Base-by-base conservation (phyloP, 2,797 vertebrate genomes). In the Rhinatrema bivittatum region DNA sequence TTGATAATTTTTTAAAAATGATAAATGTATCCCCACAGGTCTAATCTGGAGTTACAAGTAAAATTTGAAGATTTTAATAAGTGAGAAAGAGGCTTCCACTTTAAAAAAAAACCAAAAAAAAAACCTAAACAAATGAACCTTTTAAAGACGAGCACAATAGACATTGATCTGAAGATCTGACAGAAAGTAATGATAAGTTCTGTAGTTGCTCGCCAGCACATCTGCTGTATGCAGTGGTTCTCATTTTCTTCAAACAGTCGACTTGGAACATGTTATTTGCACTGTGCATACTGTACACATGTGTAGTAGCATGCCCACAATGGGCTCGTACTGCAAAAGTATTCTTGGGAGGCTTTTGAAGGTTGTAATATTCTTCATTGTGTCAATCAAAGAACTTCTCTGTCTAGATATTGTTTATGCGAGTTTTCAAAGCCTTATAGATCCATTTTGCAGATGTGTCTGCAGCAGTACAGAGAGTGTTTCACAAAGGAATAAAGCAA, bases 111-210 rank as follows among this genome's bases (percentile, higher is more conserved):
- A n/a, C n/a, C n/a, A n/a, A n/a, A n/a, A n/a, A n/a, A n/a, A n/a
- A n/a, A n/a, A n/a, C n/a, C n/a, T n/a, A 36, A 60, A 56, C 20
- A 56, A 70, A 65, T 48, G 51, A 62, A 66, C 57, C 64, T 64
- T 64, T 45, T 55, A 29, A 49, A 70, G 41, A 45, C 60, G 53
- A 2, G 40, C 55, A 19, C 27, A 64, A 49, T 39, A 53, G 55
- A 42, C 50, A 53, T 60, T 46, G 43, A 44, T 0, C 0, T 38
- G 56, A 42, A 36, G 30, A 5, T 16, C n/a, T n/a, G n/a, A n/a
- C n/a, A n/a, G n/a, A n/a, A n/a, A n/a, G n/a, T n/a, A n/a, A n/a
- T n/a, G n/a, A n/a, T n/a, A 58, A 47, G 55, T 45, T 43, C 29
- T 49, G 29, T 46, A 14, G 13, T 20, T 44, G 26, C 29, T 51